A percentile compares a stretch with the other conserved stretches of the same genome.
These are phyloP conservation scores for Brienomyrus longianalis DNA, from an alignment of 2,113 vertebrate genomes.

Conservation along the genomic window DNA sequence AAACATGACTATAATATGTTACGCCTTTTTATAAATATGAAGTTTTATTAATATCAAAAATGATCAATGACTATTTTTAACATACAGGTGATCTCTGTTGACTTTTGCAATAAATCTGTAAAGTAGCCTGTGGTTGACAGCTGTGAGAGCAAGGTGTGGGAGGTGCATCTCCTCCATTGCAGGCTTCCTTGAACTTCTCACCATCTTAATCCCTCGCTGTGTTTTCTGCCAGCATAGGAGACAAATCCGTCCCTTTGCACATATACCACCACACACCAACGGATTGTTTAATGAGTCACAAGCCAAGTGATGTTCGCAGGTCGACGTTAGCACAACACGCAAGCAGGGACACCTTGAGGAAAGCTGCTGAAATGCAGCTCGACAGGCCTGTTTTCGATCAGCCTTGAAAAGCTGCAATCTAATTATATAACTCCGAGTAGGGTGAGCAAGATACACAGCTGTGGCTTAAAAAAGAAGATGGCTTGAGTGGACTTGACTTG, in stretches of 20 bases:
- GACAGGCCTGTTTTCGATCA: not conserved
- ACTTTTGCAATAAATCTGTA: not conserved
- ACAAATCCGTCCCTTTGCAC: not conserved
- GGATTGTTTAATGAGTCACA: not conserved
- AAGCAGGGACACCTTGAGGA: not conserved
- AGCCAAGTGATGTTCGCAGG: not conserved
- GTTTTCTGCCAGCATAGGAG: not conserved
- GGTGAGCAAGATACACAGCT: not conserved
- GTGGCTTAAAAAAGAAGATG: not conserved
- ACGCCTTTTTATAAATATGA: not conserved
- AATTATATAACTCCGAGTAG: not conserved
- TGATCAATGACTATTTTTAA: not conserved
- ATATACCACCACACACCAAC: not conserved
- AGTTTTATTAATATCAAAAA: not conserved
- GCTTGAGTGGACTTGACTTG: not conserved
- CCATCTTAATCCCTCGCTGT: not conserved
- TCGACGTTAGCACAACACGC: not conserved
- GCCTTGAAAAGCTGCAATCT: not conserved
- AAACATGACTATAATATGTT: not conserved
- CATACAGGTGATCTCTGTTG: not conserved
- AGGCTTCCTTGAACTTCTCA: not conserved
- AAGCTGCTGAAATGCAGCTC: not conserved
- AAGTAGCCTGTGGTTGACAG: not conserved
- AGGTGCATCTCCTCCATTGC: fast-evolving
- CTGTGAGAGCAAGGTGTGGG: not conserved